Conservation (phyloP, 1,140 invertebrate genomes). For the Caenorhabditis tropicalis region DNA sequence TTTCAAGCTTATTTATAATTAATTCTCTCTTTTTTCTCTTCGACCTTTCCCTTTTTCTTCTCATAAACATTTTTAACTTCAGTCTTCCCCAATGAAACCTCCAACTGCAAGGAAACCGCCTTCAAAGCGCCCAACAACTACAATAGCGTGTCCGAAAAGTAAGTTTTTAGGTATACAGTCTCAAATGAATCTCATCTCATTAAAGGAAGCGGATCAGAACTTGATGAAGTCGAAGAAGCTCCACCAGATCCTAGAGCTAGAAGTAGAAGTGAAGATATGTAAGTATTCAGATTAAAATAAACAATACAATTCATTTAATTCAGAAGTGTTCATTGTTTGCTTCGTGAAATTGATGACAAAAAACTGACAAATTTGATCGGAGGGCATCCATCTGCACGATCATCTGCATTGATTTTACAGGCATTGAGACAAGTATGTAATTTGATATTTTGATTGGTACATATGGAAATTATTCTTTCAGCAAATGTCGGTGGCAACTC, state of each 20-base stretch:
- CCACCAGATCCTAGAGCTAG: conserved; percentile 27
- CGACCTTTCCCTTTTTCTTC: background rate
- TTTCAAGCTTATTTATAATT: conserved; percentile 33
- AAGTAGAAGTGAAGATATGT: conserved; percentile 27
- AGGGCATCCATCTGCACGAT: conserved; percentile 47
- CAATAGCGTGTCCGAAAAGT: conserved; percentile 22
- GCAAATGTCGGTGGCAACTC: conserved; percentile 44
- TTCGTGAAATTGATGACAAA: conserved; percentile 41
- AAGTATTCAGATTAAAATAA: background rate
- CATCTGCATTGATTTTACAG: conserved; percentile 39
- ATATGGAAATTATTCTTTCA: background rate
- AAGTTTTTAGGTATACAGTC: background rate
- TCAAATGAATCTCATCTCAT: background rate
- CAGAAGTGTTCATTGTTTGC: conserved; percentile 34
- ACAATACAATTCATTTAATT: background rate
- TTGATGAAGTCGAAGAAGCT: conserved; percentile 4
- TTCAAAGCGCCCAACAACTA: conserved; percentile 10
- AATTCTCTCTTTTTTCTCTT: background rate
- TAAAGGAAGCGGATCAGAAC: conserved; percentile 10
- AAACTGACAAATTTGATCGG: conserved; percentile 39
- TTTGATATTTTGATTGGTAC: background rate
- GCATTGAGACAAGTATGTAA: conserved; percentile 42
- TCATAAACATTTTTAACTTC: background rate
- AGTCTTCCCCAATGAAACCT: conserved; percentile 7
- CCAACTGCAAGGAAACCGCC: conserved; percentile 30